These are phyloP conservation scores for Leptobrachium leishanense DNA, from an alignment of 2,113 vertebrate genomes.

Conservation along the genomic window DNA sequence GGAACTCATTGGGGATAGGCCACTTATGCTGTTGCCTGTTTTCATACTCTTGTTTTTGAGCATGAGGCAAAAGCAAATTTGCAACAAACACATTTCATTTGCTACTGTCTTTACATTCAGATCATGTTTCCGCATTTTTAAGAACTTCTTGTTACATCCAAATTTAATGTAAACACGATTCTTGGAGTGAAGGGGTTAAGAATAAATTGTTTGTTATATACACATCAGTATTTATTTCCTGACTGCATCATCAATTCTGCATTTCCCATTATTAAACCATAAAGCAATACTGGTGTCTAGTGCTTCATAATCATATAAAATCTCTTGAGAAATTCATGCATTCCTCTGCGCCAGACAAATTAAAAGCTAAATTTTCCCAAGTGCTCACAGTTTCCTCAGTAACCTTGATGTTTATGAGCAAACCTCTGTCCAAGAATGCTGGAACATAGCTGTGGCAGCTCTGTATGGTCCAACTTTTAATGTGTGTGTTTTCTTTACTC, in stretches of 20 bases:
- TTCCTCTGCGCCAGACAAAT: constrained; percentile 10
- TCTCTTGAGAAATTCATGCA: neutral
- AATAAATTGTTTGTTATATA: no score
- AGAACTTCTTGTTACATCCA: no score
- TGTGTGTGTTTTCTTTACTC: constrained; percentile 11
- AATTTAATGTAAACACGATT: no score
- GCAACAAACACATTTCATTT: no score
- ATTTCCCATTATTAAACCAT: constrained; percentile 5
- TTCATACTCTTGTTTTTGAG: no score
- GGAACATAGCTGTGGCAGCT: constrained; percentile 36
- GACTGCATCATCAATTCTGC: neutral
- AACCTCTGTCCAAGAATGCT: constrained; percentile 22
- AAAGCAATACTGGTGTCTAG: constrained; percentile 7
- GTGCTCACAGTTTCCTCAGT: constrained; percentile 7
- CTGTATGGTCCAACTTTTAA: constrained; percentile 18
- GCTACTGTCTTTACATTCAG: no score
- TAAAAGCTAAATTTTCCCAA: constrained; percentile 17
- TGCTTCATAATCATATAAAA: constrained; percentile 4
- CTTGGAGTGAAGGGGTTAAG: no score
- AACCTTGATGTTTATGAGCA: constrained; percentile 15
- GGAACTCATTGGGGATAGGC: no score
- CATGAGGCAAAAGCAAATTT: no score
- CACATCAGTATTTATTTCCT: neutral
- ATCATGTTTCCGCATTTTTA: no score
- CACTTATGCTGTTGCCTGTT: no score